Evolutionary conservation across 2,797 vertebrate species (phyloP), one percentile per base, ranked within the genome.

Genomic region (Sebastes hubbsi): DNA sequence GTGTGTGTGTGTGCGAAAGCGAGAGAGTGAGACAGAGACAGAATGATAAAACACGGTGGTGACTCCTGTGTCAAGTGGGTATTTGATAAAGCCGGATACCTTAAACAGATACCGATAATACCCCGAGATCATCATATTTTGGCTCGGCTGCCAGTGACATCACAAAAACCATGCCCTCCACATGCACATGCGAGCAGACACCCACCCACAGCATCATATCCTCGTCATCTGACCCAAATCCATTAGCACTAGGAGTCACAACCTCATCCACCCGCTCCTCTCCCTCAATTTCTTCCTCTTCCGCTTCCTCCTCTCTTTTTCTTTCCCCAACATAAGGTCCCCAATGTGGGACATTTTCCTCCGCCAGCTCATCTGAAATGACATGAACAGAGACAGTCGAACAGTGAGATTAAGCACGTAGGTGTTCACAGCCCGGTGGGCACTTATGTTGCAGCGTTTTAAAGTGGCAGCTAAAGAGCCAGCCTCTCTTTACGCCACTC

Each of bases 71-170:
- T 89, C 89, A 90, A 87, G 84, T 88, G 87, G 74, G 88, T 87
- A 88, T 93, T 93, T 92, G 58, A 78, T 78, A 87, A 90, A 92
- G 83, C 92, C 70, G 69, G 85, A 91, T 81, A 86, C 86, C 87
- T 85, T 82, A 64, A 86, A 89, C 85, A 85, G 84, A 91, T 84
- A 90, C 77, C 2, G 55, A 85, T 90, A 89, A 92, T 90, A 83
- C 84, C 70, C 76, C 1, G 72, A 89, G 70, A 87, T 90, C 80
- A 86, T 88, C 88, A 81, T 85, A 84, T 84, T 91, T 89, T 83
- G 80, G 81, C 85, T 77, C 2, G n/a, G 49, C 59, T 63, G 66
- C 78, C 76, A 81, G 83, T 83, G 80, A 82, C 72, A 38, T 82
- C 84, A 83, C 78, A 78, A 71, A 49, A 86, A 64, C 54, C 58